Evolutionary conservation across 2,888 invertebrate genomes (phyloP), one percentile per base, ranked within the genome.

Genomic region (Anorthoa munda): DNA sequence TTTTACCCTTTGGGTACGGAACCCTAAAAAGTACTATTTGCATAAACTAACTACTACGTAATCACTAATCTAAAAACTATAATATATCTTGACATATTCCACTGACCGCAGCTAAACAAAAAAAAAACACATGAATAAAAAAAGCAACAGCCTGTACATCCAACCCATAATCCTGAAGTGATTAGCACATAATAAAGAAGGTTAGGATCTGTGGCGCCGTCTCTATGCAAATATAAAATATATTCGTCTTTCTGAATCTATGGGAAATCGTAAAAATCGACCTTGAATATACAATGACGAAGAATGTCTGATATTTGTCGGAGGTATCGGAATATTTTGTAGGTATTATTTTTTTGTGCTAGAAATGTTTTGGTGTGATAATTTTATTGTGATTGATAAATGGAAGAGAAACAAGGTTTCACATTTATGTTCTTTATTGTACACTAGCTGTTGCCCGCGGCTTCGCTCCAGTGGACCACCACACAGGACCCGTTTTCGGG

Each of bases 101-200:
- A 39, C 39, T 39, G 39, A 39, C 39, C 39, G 7, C 31, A 31
- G 1, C 31, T 0, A 31, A 31, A 1, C 39, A 39, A 0, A 17
- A 13, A 56, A 58, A 31, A 51, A 59, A 12, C 1, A n/a, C 4
- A 21, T 11, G 4, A 59, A 56, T 21, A 0, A 55, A 53, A 13
- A 26, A 72, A 2, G 18, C 21, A 72, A 72, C 86, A 65, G 0
- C 76, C 82, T 86, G 60, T 86, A 81, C 15, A 46, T 0, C 53
- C 15, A 70, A 5, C 55, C 67, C 61, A 66, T 66, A 80, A 80
- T 83, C 61, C 51, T 26, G 59, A 56, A 73, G 77, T 86, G 87
- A 87, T 87, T 87, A 87, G 81, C 87, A 87, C 86, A 77, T 85
- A 81, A 79, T 86, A 86, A 82, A 86, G 83, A 71, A 72, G 65